Evolutionary conservation across 2,113 vertebrate genomes (phyloP), one percentile per base, ranked within the genome.

Genomic region (Calidris pugnax): DNA sequence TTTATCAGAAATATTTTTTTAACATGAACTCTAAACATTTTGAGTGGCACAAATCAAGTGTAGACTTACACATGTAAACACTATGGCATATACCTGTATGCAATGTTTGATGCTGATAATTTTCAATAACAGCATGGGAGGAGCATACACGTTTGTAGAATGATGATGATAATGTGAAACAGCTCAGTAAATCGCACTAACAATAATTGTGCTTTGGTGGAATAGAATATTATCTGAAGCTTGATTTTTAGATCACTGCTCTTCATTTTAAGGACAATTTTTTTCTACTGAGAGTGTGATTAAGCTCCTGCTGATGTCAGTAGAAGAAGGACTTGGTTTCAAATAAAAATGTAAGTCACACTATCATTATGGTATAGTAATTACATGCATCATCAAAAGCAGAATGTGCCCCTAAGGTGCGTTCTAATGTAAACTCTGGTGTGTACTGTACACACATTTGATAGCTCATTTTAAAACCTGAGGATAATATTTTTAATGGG

Each of bases 301-400:
- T 88, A 64, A 78, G 7, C n/a, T 89, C 76, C 39, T 64, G 24
- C 13, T 73, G 43, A 72, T 76, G 39, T 82, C 78, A 82, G 41
- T 24, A 71, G 43, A 63, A 87, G 64, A 56, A 88, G 43, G 59
- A 73, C 53, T 66, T 87, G 53, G 19, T 68, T 93, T 89, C 60
- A 95, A 87, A 79, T 87, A 95, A 72, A 23, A 48, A 45, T 12
- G 27, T 56, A 94, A 85, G 30, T 47, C 43, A 78, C 48, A 79
- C 93, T 94, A 85, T 62, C 77, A 37, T 89, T 89, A 94, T 72
- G 8, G 4, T 81, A 47, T 32, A 81, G 30, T 87, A 87, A 95
- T 97, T 81, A 72, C 23, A 75, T n/a, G 60, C n/a, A 76, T 62
- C 68, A 92, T 87, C 76, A 87, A 81, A 94, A 94, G 39, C 35